Base-by-base conservation (phyloP, 2,888 invertebrate genomes). In the Sialis fuliginosa region DNA sequence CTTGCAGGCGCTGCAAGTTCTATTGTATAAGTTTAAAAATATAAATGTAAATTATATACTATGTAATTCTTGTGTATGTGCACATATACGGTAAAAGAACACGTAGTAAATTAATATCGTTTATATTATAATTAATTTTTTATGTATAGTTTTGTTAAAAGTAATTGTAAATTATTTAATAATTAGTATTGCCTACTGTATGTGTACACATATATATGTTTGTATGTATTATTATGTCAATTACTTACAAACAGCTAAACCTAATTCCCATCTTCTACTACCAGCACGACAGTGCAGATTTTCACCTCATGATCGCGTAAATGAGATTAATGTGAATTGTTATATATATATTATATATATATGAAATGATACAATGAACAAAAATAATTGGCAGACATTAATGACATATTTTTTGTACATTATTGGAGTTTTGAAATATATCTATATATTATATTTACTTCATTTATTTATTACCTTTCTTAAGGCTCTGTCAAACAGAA, bases 381-480 rank as follows among this genome's bases (percentile, higher is more conserved):
- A 32, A 33, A 32, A 43, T 45, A 64, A 65, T 64, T 72, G 72
- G 72, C 74, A 75, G 63, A 62, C 63, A 64, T 65, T 63, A 65
- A 65, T 66, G 66, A 76, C 73, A 75, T 76, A 77, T 77, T 76
- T 77, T 77, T 77, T 77, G 77, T 77, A 77, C 77, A 77, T 76
- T 77, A 75, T 75, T 68, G 66, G 66, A 76, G 74, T 75, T 75
- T 76, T 76, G 72, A 75, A 75, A 75, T 76, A 76, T 76, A 77
- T 75, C 70, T 70, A 71, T 71, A 71, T 70, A 69, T 70, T 45
- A 45, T 45, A 39, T 39, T 39, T 13, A 39, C 32, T 45, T 33
- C 37, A 37, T 37, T 37, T 37, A 37, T 37, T 37, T 22, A 22
- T 22, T 4, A 4, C 22, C 2, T 22, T 22, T 4, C 22, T 22